Percentiles rank a stretch among this genome's conserved stretches.
phyloP scores from a whole-genome alignment of 2,113 vertebrate species.

The Cheilinus undulatus region DNA sequence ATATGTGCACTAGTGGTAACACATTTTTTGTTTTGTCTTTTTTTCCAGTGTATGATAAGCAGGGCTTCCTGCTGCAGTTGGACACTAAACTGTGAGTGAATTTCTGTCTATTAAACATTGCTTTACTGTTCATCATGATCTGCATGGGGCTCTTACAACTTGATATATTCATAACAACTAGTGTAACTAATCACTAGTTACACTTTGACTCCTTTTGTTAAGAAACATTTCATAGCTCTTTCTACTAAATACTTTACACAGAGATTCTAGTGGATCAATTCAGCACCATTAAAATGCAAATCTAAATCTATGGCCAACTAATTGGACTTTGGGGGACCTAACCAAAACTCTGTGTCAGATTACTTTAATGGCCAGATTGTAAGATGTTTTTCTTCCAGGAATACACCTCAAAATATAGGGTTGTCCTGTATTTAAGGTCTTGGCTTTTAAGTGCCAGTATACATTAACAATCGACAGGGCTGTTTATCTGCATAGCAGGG shows the following conservation, averaged over 20 bases:
- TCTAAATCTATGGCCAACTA: slow-evolving; percentile 28
- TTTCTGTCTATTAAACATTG: slow-evolving; percentile 2
- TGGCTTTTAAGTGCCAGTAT: no score
- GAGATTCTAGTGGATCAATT: slow-evolving; percentile 30
- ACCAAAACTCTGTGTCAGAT: slow-evolving; percentile 21
- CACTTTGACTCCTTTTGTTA: slow-evolving; percentile 31
- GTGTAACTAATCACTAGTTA: slow-evolving; percentile 7
- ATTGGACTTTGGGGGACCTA: slow-evolving; percentile 38
- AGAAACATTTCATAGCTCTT: slow-evolving; percentile 39
- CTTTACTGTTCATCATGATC: slow-evolving; percentile 1
- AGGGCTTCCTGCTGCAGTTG: slow-evolving; percentile 95
- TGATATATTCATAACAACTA: slow-evolving; percentile 10
- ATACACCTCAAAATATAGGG: no score
- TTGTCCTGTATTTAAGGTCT: no score
- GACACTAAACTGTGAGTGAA: slow-evolving; percentile 96
- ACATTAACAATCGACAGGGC: no score
- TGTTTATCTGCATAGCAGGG: no score
- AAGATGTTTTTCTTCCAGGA: no score
- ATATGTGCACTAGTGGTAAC: slow-evolving; percentile 17
- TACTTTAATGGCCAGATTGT: no score
- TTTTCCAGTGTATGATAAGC: slow-evolving; percentile 92
- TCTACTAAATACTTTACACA: slow-evolving; percentile 28
- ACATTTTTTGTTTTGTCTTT: slow-evolving; percentile 38
- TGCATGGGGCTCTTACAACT: not conserved
- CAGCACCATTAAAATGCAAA: slow-evolving; percentile 46